Percentiles rank a stretch among this genome's conserved stretches.
phyloP scores from a whole-genome alignment of 2,113 vertebrate genomes.

The Perognathus longimembris region DNA sequence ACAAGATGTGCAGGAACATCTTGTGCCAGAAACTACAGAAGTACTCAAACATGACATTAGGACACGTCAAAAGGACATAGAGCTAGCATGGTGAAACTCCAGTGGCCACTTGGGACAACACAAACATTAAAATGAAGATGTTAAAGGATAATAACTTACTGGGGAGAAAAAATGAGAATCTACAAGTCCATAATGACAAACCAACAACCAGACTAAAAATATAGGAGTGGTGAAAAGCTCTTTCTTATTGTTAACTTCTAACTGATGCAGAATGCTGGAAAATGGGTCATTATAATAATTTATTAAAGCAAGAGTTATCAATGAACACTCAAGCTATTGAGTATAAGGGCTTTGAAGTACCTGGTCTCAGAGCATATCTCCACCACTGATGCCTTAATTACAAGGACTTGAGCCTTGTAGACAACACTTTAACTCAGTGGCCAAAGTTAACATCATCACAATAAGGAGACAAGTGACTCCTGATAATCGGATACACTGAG shows the following conservation, averaged over 20 bases:
- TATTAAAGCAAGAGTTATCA: conserved; percentile 38
- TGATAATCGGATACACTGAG: background rate
- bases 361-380: conserved; percentile 5
- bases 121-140: background rate
- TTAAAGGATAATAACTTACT: background rate
- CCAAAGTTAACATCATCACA: conserved; percentile 7
- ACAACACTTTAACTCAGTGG: background rate
- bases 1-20: background rate
- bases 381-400: background rate
- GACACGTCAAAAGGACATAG: background rate
- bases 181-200: background rate
- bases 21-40: background rate
- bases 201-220: background rate
- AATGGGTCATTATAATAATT: background rate
- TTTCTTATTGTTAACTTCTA: conserved; percentile 32
- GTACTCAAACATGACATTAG: background rate
- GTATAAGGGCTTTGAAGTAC: background rate
- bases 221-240: background rate
- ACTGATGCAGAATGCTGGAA: background rate
- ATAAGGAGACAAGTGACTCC: background rate
- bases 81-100: background rate
- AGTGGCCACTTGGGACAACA: background rate
- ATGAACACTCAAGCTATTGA: background rate
- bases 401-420: background rate
- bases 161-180: conserved; percentile 25